phyloP scores from a whole-genome alignment of 1,140 invertebrate genomes.

The Bombus superbus region DNA sequence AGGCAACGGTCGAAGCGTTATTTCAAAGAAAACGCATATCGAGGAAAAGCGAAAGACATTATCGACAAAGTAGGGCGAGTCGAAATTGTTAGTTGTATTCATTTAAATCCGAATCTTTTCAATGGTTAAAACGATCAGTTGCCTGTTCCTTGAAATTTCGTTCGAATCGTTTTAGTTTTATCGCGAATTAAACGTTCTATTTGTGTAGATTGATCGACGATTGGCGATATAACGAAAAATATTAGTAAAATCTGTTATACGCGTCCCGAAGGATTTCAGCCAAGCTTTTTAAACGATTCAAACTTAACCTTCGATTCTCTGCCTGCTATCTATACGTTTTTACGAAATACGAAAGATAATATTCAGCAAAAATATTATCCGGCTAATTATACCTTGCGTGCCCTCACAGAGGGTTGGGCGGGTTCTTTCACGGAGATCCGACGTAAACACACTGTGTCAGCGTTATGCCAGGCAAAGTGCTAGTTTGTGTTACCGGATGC shows the following conservation, averaged over 20 bases:
- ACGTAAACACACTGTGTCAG: conserved; percentile 69
- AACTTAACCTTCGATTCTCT: neutral
- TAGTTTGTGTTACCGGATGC: conserved; percentile 78
- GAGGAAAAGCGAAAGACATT: neutral
- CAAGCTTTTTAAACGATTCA: neutral
- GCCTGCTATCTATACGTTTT: too few species aligned
- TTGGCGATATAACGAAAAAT: too few species aligned
- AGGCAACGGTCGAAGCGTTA: neutral
- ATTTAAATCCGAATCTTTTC: neutral
- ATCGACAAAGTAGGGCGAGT: neutral
- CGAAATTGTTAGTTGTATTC: neutral
- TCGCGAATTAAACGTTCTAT: too few species aligned
- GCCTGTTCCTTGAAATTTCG: neutral
- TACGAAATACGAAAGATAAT: neutral
- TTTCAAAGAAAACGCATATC: neutral
- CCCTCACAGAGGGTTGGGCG: conserved; percentile 23
- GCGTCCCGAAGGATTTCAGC: too few species aligned
- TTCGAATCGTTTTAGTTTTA: too few species aligned
- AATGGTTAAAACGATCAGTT: neutral
- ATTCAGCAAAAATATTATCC: conserved; percentile 1
- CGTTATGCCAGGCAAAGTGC: conserved; percentile 73
- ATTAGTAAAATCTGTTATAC: too few species aligned
- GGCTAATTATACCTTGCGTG: conserved; percentile 40
- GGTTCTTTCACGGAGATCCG: conserved; percentile 53
- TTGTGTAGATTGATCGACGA: too few species aligned